Evolutionary conservation across 2,888 invertebrate species (phyloP).

Genomic region (Drosophila histrio): DNA sequence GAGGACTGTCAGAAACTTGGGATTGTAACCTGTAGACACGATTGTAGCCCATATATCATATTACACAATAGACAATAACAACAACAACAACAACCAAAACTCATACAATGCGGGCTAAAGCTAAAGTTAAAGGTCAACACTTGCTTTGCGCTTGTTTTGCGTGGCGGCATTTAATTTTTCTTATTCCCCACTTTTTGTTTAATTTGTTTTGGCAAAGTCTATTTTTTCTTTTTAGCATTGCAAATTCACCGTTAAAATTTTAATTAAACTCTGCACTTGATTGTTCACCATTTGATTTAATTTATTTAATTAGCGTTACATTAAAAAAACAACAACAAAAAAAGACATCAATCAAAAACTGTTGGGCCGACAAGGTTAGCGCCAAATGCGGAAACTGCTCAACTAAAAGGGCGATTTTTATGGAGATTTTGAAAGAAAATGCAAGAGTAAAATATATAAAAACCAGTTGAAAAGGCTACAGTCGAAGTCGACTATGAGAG

Average conservation of each 20-base stretch:
- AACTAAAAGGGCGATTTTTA: not conserved
- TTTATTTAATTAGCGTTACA: constrained; percentile 14
- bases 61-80: constrained; percentile 49
- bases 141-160: constrained; percentile 1
- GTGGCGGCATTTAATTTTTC: not conserved
- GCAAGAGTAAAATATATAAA: not conserved
- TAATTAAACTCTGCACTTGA: constrained; percentile 47
- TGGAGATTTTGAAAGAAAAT: not conserved
- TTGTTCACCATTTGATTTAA: constrained; percentile 39
- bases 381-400: constrained; percentile 4
- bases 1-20: constrained; percentile 4
- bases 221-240: constrained; percentile 16
- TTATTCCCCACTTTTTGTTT: not conserved
- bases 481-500: no score
- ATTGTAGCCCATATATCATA: constrained; percentile 33
- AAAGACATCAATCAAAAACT: constrained; percentile 42
- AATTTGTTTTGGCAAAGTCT: constrained; percentile 15
- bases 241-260: constrained; percentile 45
- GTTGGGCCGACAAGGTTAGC: constrained; percentile 16
- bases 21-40: constrained; percentile 10
- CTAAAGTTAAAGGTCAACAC: constrained; percentile 43
- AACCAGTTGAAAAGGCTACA: no score
- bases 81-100: constrained; percentile 20
- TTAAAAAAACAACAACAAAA: not conserved
- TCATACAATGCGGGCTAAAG: constrained; percentile 8